Percentiles rank a stretch among this genome's conserved stretches.
phyloP scores from a whole-genome alignment of 2,888 invertebrate species.

The Syritta pipiens region DNA sequence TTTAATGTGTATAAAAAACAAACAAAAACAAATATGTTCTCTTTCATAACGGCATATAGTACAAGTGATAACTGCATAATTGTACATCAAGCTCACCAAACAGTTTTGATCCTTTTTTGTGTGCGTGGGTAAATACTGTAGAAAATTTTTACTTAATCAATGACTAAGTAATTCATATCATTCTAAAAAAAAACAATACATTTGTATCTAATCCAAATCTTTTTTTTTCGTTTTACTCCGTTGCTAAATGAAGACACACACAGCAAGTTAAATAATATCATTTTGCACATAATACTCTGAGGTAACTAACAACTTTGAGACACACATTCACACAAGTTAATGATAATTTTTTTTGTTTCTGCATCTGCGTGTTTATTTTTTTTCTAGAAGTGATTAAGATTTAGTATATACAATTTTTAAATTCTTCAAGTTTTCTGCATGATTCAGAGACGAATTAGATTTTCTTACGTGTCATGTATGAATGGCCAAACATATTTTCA shows the following conservation, averaged over 20 bases:
- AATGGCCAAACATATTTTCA: too few relatives aligned
- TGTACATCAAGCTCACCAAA: conserved; percentile 61
- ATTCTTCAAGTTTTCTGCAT: too few relatives aligned
- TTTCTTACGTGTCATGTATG: too few relatives aligned
- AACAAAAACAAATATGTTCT: conserved; percentile 51
- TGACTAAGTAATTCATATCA: conserved; percentile 5
- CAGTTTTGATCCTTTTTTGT: conserved; percentile 37
- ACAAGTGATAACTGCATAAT: conserved; percentile 55
- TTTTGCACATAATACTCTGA: conserved; percentile 48
- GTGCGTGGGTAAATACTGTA: conserved; percentile 46
- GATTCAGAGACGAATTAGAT: too few relatives aligned
- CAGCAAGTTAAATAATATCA: neutral
- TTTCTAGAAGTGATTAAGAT: neutral
- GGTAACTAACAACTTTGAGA: conserved; percentile 53
- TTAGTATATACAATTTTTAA: too few relatives aligned
- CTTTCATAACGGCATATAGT: conserved; percentile 60
- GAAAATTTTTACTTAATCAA: conserved; percentile 14
- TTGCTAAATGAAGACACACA: conserved; percentile 30
- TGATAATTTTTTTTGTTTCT: conserved; percentile 19
- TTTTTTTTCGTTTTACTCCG: too few relatives aligned
- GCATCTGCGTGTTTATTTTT: conserved; percentile 8
- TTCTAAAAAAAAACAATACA: conserved; percentile 9
- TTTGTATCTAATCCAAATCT: conserved; percentile 39
- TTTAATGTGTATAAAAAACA: conserved; percentile 1
- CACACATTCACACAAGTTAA: conserved; percentile 16